Percentiles rank a stretch among this genome's conserved stretches.
Conservation (phyloP, 1,140 invertebrate genomes). For the Drosophila santomea region DNA sequence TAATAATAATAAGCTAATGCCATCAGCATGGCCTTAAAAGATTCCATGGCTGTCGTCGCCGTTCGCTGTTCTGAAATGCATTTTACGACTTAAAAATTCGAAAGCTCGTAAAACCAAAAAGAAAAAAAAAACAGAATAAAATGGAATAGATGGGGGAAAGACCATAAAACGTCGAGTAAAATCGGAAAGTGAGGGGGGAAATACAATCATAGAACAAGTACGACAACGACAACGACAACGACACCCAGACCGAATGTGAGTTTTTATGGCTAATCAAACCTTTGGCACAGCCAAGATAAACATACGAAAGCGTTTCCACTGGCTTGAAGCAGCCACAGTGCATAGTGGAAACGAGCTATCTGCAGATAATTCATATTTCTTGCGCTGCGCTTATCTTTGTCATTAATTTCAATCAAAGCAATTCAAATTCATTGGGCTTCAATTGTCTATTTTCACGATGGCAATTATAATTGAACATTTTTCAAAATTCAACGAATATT, state of each 20-base stretch:
- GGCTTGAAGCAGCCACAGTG: neutral
- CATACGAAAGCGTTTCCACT: constrained; percentile 18
- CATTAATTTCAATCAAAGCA: constrained; percentile 15
- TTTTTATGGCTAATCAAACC: constrained; percentile 81
- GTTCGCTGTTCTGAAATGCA: constrained; percentile 57
- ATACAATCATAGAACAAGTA: constrained; percentile 68
- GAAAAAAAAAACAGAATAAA: constrained; percentile 33
- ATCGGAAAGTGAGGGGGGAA: neutral
- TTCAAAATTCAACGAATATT: no score
- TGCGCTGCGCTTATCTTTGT: neutral
- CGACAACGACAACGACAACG: constrained; percentile 16
- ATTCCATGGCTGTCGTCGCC: constrained; percentile 2
- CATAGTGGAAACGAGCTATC: constrained; percentile 4
- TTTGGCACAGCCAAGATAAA: constrained; percentile 67
- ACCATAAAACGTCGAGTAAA: constrained; percentile 19
- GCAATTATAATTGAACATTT: constrained; percentile 7
- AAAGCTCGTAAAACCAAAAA: constrained; percentile 65
- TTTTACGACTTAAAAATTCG: constrained; percentile 76
- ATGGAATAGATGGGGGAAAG: neutral
- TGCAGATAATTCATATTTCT: constrained; percentile 30
- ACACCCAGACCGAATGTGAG: constrained; percentile 57
- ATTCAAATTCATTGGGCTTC: constrained; percentile 15
- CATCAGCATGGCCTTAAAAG: neutral
- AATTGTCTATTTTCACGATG: constrained; percentile 2
- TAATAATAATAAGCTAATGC: constrained; percentile 71